A percentile compares a stretch with the other conserved stretches of the same genome.
Evolutionary conservation across 2,888 invertebrate species (phyloP).

Genomic region (Drosophila prostipennis): DNA sequence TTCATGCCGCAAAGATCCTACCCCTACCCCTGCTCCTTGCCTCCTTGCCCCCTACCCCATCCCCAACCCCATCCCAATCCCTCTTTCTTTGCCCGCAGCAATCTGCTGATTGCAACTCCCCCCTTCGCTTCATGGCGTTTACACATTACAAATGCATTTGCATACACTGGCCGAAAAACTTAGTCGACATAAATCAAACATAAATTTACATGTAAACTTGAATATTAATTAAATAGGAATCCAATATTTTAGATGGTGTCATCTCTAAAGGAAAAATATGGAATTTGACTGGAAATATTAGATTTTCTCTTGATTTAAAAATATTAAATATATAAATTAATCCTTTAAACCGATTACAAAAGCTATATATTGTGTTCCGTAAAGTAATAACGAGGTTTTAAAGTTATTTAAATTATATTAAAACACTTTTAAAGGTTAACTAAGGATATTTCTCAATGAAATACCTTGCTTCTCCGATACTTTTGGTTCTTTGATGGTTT

Average conservation of each 20-base stretch:
- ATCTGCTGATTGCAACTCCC: slow-evolving; percentile 39
- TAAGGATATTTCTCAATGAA: background rate
- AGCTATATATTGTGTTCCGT: too few species aligned
- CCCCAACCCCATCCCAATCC: background rate
- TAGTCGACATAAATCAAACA: background rate
- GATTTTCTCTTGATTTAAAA: too few species aligned
- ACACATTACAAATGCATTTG: slow-evolving; percentile 39
- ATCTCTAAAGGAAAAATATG: too few species aligned
- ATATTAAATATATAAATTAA: too few species aligned
- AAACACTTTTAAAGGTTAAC: too few species aligned
- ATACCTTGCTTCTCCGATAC: background rate
- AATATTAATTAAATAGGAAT: background rate
- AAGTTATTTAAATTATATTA: too few species aligned
- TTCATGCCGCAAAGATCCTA: slow-evolving; percentile 32
- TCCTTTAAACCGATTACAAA: too few species aligned
- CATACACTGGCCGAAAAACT: slow-evolving; percentile 12
- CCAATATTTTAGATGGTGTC: too few species aligned
- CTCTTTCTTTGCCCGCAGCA: slow-evolving; percentile 38
- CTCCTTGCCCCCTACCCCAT: background rate
- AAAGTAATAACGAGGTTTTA: too few species aligned
- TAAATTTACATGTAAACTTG: background rate
- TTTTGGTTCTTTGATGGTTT: background rate
- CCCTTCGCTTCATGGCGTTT: slow-evolving; percentile 6
- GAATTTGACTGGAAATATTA: too few species aligned
- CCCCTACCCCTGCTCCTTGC: background rate